Conservation (phyloP, 2,113 vertebrate genomes). For the Copsychus sechellarum region DNA sequence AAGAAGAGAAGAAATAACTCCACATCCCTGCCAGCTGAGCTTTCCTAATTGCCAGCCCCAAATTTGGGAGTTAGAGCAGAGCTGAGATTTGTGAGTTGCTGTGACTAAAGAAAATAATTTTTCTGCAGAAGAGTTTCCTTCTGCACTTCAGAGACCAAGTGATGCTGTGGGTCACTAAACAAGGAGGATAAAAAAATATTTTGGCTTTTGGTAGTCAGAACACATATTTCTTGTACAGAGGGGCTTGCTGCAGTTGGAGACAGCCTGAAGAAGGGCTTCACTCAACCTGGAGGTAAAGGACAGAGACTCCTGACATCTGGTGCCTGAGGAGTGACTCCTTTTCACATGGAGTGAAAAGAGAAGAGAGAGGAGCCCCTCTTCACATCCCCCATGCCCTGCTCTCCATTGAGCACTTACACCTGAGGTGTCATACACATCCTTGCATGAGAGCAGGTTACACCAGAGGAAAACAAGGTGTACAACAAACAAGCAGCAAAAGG, state of each 20-base stretch:
- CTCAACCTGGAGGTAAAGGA: background rate
- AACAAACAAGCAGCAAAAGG: background rate
- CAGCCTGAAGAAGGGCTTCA: background rate
- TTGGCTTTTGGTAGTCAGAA: background rate
- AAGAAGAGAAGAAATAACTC: background rate
- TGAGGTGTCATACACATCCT: background rate
- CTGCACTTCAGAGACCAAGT: background rate
- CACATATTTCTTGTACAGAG: background rate
- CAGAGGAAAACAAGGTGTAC: background rate
- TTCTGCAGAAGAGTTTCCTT: background rate
- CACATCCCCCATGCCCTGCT: too few species aligned
- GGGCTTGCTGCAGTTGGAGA: background rate
- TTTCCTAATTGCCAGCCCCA: background rate
- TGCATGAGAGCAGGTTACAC: background rate
- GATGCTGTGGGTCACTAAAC: background rate
- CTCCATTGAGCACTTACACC: fast-evolving
- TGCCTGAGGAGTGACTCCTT: background rate
- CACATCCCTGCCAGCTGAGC: background rate
- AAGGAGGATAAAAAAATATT: background rate
- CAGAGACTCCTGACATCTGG: background rate
- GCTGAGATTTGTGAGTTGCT: background rate
- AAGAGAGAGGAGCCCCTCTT: too few species aligned
- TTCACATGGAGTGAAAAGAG: too few species aligned
- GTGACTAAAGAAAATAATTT: background rate
- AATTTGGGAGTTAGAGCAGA: background rate